Evolutionary conservation across 2,113 vertebrate genomes (phyloP), one percentile per base, ranked within the genome.

Genomic region (Syngnathoides biaculeatus): DNA sequence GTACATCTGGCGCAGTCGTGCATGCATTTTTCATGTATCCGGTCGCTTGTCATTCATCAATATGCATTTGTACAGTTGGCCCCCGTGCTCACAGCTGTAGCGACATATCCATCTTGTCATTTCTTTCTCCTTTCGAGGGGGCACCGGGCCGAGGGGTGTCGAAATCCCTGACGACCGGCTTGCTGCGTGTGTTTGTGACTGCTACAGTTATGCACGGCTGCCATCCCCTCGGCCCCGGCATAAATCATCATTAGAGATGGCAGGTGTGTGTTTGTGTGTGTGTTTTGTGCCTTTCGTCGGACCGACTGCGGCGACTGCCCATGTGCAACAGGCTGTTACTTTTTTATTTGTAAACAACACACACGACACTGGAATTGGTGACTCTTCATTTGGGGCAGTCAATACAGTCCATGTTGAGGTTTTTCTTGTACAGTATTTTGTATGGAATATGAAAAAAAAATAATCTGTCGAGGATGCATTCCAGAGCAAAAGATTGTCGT

Each of bases 181-280:
- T 59, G 81, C 60, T 80, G 70, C 78, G 81, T 75, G 77, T 84
- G 72, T 79, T 73, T 87, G 70, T 73, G 75, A 76, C 69, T 81
- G 78, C 84, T 71, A 70, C 86, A 78, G 85, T 86, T 88, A 80
- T 85, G 89, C 89, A 83, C 82, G 84, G 81, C 74, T 81, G 85
- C 77, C 75, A 80, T 84, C 71, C 60, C 22, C 40, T 57, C 73
- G 73, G 72, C 66, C 85, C 0, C 59, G 65, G 75, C 79, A 90
- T 90, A 89, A 88, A 90, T 89, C 87, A 88, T 85, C 83, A 86
- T 90, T 88, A 89, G 75, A 81, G 83, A 79, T 89, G 85, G 84
- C 89, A 89, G 82, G 69, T 79, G 73, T 84, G 87, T 79, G 73
- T 64, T 15, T 71, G 35, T 71, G 35, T 64, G 58, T 61, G 40